Conservation (phyloP, 2,797 vertebrate species). For the Gymnothorax javanicus region DNA sequence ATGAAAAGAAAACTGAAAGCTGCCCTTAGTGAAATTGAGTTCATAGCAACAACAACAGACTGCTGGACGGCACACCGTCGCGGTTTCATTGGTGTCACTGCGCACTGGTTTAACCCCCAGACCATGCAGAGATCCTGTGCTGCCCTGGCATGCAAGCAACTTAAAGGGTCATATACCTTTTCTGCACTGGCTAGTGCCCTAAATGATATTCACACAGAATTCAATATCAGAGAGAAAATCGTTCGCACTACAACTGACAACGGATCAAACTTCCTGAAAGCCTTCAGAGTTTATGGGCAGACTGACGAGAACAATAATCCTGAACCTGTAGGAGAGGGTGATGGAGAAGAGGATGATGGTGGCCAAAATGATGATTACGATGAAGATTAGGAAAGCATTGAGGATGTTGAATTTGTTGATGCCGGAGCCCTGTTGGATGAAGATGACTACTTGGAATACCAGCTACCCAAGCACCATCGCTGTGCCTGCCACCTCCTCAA, state of each 20-base stretch:
- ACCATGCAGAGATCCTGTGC: constrained; percentile 39
- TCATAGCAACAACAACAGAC: constrained; percentile 35
- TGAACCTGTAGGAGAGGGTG: constrained; percentile 18
- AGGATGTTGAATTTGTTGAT: constrained; percentile 30
- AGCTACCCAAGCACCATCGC: too few relatives aligned
- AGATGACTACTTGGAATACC: too few relatives aligned
- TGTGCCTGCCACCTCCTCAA: too few relatives aligned
- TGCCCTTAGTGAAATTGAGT: neutral
- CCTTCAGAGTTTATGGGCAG: constrained; percentile 38
- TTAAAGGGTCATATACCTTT: too few relatives aligned
- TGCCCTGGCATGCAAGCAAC: constrained; percentile 14
- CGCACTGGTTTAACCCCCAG: constrained; percentile 37
- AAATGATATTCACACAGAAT: too few relatives aligned
- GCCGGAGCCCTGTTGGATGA: too few relatives aligned
- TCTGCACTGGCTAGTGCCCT: too few relatives aligned
- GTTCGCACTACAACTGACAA: neutral
- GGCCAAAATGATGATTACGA: constrained; percentile 37
- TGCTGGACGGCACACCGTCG: constrained; percentile 38
- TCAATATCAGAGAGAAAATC: too few relatives aligned
- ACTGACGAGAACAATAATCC: constrained; percentile 33
- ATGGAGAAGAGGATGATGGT: constrained; percentile 29
- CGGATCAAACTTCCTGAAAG: constrained; percentile 31
- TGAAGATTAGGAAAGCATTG: constrained; percentile 6
- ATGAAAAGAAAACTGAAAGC: too few relatives aligned
- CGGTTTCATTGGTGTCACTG: constrained; percentile 39